phyloP scores from a whole-genome alignment of 2,888 invertebrate species.

The Phorcus lineatus region DNA sequence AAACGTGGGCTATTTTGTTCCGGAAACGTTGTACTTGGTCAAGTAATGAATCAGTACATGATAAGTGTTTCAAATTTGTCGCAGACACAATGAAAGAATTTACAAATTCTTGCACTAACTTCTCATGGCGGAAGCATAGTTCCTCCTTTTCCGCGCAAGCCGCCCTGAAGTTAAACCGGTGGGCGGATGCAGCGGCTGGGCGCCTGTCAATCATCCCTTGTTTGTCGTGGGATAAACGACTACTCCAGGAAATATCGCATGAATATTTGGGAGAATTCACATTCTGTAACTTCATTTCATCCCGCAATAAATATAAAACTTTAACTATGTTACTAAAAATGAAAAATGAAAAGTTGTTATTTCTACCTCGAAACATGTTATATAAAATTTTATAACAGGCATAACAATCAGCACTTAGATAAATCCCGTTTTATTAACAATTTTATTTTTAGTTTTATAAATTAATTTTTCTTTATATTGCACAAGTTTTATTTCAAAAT shows the following conservation, averaged over 20 bases:
- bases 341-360: too few species aligned
- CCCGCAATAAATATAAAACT: too few species aligned
- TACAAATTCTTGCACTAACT: conserved; percentile 25
- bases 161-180: conserved; percentile 11
- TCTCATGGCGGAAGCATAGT: conserved; percentile 29
- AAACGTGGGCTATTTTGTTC: background rate
- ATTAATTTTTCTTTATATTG: too few species aligned
- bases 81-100: background rate
- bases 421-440: too few species aligned
- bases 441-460: too few species aligned
- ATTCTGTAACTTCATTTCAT: too few species aligned
- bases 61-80: background rate
- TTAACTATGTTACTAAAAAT: too few species aligned
- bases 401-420: too few species aligned
- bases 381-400: too few species aligned
- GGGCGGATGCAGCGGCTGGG: background rate
- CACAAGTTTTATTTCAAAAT: too few species aligned
- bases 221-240: background rate
- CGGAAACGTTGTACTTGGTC: background rate
- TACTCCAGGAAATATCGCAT: background rate
- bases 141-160: conserved; percentile 25
- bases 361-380: too few species aligned
- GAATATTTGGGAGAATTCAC: conserved; percentile 12
- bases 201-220: conserved; percentile 20
- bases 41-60: background rate